phyloP scores from a whole-genome alignment of 92 coral and sea anemone genomes.

The Epizoanthus stellaris region DNA sequence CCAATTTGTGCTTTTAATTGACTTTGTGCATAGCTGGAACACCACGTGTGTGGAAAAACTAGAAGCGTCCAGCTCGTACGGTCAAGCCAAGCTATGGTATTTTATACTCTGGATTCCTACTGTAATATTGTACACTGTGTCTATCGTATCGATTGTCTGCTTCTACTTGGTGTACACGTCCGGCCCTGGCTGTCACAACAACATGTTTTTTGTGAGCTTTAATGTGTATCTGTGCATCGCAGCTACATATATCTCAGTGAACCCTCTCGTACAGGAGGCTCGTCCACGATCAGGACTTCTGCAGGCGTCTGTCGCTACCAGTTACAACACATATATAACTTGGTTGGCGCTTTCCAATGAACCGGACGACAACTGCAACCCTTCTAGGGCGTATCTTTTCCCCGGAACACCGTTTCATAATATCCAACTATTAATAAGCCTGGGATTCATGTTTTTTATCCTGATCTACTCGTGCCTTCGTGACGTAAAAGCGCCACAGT shows the following conservation, averaged over 20 bases:
- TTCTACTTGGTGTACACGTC: constrained; percentile 79
- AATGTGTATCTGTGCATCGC: constrained; percentile 87
- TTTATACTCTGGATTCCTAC: constrained; percentile 87
- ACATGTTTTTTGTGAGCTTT: constrained; percentile 90
- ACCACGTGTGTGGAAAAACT: constrained; percentile 79
- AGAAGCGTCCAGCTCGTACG: constrained; percentile 59
- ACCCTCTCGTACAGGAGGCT: constrained; percentile 90
- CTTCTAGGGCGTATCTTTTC: constrained; percentile 76
- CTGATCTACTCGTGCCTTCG: constrained; percentile 79
- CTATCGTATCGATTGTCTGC: constrained; percentile 72
- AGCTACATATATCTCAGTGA: constrained; percentile 90
- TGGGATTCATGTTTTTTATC: constrained; percentile 88
- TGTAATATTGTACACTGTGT: constrained; percentile 78
- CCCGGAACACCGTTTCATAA: constrained; percentile 90
- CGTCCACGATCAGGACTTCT: constrained; percentile 97
- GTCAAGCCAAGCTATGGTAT: constrained; percentile 72
- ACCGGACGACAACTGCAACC: constrained; percentile 91
- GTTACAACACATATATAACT: constrained; percentile 89
- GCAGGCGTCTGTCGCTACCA: constrained; percentile 91
- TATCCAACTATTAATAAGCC: constrained; percentile 72
- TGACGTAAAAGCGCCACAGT: constrained; percentile 88
- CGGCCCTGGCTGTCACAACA: constrained; percentile 79
- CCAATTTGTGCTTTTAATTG: constrained; percentile 80
- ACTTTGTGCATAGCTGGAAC: constrained; percentile 86
- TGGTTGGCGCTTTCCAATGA: constrained; percentile 96